Percentiles rank a stretch among this genome's conserved stretches.
These are phyloP conservation scores for Aelia acuminata DNA, from an alignment of 2,888 invertebrate species.

Conservation along the genomic window DNA sequence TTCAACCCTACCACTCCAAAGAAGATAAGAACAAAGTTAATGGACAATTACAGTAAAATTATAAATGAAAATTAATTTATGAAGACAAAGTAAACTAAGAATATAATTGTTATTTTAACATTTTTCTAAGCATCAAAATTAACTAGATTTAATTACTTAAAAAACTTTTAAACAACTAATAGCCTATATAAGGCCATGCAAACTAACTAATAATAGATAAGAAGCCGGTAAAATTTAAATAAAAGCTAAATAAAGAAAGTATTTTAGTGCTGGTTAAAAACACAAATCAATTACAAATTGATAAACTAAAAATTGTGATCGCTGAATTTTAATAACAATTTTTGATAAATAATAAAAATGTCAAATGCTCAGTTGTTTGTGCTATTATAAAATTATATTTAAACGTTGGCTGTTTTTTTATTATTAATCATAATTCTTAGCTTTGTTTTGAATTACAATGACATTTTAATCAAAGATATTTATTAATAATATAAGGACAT, in stretches of 20 bases:
- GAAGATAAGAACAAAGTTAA: constrained; percentile 37
- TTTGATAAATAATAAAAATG: too few relatives aligned
- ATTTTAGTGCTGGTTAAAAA: neutral
- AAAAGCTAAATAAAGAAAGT: neutral
- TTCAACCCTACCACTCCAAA: constrained; percentile 37
- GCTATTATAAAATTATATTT: too few relatives aligned
- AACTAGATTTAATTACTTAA: neutral
- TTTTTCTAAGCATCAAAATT: neutral
- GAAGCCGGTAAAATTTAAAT: neutral
- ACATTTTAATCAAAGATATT: too few relatives aligned
- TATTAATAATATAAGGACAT: neutral
- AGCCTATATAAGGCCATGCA: constrained; percentile 18
- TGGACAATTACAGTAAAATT: constrained; percentile 15
- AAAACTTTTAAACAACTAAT: neutral
- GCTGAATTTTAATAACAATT: neutral
- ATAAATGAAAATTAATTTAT: constrained; percentile 29
- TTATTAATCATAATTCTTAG: too few relatives aligned
- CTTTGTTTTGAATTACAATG: too few relatives aligned
- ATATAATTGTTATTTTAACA: constrained; percentile 8
- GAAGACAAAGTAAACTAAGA: neutral
- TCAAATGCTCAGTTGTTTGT: too few relatives aligned
- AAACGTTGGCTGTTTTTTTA: too few relatives aligned
- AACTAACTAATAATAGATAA: neutral
- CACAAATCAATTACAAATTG: neutral
- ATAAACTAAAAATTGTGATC: neutral